A percentile compares a stretch with the other conserved stretches of the same genome.
Evolutionary conservation across 2,888 invertebrate genomes (phyloP).

Genomic region (Nymphalis urticae): DNA sequence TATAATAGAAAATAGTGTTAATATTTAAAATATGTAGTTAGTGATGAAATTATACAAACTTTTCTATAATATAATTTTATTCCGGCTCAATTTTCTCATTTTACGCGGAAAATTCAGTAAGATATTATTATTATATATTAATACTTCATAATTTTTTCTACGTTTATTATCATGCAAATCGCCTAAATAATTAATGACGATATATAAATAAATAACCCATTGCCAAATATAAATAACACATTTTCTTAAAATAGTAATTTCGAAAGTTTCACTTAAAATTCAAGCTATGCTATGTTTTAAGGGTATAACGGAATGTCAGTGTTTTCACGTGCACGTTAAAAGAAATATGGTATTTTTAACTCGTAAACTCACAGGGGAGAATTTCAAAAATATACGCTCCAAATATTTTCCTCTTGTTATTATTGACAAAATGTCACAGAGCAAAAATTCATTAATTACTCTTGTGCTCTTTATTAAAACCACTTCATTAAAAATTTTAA

Average conservation of each 20-base stretch:
- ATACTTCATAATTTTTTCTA: too few species aligned
- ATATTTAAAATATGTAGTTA: too few species aligned
- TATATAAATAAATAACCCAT: too few species aligned
- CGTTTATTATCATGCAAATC: too few species aligned
- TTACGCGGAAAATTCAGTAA: too few species aligned
- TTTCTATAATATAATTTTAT: too few species aligned
- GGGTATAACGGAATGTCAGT: constrained; percentile 1
- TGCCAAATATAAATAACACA: too few species aligned
- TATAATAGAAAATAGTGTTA: too few species aligned
- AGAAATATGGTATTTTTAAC: constrained; percentile 20
- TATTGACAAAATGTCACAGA: constrained; percentile 15
- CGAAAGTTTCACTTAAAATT: neutral
- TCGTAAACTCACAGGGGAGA: constrained; percentile 13
- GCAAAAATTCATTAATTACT: constrained; percentile 18
- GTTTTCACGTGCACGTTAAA: constrained; percentile 10
- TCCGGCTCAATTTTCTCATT: too few species aligned
- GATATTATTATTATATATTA: too few species aligned
- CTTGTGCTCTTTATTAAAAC: neutral
- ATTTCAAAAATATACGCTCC: constrained; percentile 24
- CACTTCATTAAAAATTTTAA: constrained; percentile 5
- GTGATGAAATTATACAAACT: too few species aligned
- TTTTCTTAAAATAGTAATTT: neutral
- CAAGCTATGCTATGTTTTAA: neutral
- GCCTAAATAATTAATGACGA: too few species aligned
- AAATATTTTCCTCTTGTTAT: constrained; percentile 16